These are phyloP conservation scores for Aphidius colemani DNA, from an alignment of 2,888 invertebrate species.

Conservation along the genomic window DNA sequence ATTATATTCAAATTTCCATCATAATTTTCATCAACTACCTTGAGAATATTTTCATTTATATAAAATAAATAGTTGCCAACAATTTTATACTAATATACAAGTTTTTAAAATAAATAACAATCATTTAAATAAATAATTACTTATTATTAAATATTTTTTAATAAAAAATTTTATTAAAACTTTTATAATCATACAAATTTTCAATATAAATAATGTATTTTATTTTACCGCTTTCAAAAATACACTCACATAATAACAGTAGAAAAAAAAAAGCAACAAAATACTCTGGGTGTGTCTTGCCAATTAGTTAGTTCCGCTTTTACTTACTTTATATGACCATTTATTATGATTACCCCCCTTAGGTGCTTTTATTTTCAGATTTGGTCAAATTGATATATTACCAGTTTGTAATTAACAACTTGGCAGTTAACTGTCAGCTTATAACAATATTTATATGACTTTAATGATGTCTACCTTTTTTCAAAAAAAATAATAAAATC, in stretches of 20 bases:
- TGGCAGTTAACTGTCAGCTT: neutral
- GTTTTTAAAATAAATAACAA: too few species aligned
- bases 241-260: neutral
- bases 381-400: conserved; percentile 19
- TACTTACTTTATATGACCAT: neutral
- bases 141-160: too few species aligned
- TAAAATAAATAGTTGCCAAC: too few species aligned
- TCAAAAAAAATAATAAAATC: neutral
- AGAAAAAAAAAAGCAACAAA: neutral
- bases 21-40: conserved; percentile 1
- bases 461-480: too few species aligned
- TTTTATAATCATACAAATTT: too few species aligned
- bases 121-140: too few species aligned
- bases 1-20: conserved; percentile 35
- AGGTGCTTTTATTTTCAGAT: conserved; percentile 9
- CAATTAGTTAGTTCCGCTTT: conserved; percentile 9
- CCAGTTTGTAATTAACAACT: conserved; percentile 9
- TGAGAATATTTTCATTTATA: neutral
- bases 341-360: neutral
- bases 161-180: too few species aligned
- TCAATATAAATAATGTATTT: too few species aligned
- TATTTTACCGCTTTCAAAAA: too few species aligned
- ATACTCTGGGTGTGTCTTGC: neutral
- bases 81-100: too few species aligned
- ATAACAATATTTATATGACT: too few species aligned